phyloP scores from a whole-genome alignment of 2,888 invertebrate species.

The Nomada ferruginata region DNA sequence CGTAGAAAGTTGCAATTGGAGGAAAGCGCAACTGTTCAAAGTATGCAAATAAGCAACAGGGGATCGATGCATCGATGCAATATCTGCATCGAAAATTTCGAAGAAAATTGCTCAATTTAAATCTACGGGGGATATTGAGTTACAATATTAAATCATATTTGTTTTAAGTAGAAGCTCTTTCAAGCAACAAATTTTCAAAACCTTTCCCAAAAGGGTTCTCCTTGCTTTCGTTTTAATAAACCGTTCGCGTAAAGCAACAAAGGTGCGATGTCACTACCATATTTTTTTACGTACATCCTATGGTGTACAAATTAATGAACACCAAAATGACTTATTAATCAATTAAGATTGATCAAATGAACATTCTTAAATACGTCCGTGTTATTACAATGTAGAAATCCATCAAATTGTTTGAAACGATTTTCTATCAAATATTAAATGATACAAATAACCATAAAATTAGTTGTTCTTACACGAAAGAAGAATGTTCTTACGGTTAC shows the following conservation, averaged over 20 bases:
- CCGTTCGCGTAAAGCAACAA: too few relatives aligned
- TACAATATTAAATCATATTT: neutral
- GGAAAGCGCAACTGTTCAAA: neutral
- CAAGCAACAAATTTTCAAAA: neutral
- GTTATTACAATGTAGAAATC: too few relatives aligned
- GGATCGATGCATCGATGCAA: neutral
- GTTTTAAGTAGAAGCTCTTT: neutral
- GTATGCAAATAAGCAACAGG: slow-evolving; percentile 32
- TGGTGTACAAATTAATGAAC: too few relatives aligned
- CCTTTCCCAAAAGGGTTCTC: neutral
- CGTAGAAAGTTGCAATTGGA: slow-evolving; percentile 23
- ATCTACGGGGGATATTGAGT: neutral
- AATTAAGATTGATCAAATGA: neutral
- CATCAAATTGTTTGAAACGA: neutral
- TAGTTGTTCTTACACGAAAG: too few relatives aligned
- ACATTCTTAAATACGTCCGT: too few relatives aligned
- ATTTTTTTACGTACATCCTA: too few relatives aligned
- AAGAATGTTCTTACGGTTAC: too few relatives aligned
- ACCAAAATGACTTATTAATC: too few relatives aligned
- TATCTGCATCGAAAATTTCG: neutral
- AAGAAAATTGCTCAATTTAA: slow-evolving; percentile 4
- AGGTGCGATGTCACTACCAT: too few relatives aligned
- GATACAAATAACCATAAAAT: too few relatives aligned
- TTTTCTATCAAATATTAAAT: neutral
- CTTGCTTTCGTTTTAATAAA: too few relatives aligned